phyloP scores from a whole-genome alignment of 2,113 vertebrate genomes.

The Puffinus mauretanicus region DNA sequence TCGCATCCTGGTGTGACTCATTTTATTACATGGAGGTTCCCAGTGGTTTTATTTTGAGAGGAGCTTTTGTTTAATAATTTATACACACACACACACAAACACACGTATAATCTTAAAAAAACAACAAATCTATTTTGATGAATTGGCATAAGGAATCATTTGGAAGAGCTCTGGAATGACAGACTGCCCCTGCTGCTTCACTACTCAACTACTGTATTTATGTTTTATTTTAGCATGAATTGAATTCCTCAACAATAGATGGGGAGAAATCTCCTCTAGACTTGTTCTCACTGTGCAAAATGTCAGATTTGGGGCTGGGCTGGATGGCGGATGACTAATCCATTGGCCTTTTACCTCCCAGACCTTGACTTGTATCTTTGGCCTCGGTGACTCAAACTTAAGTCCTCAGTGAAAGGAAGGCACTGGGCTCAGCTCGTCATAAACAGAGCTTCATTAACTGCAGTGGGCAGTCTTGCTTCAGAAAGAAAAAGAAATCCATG shows the following conservation, averaged over 20 bases:
- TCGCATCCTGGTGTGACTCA: slow-evolving; percentile 82
- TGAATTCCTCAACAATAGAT: slow-evolving; percentile 28
- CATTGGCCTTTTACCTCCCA: slow-evolving; percentile 66
- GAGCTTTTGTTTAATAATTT: slow-evolving; percentile 76
- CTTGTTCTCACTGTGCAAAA: slow-evolving; percentile 63
- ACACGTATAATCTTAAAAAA: slow-evolving; percentile 40
- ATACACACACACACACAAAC: slow-evolving; percentile 53
- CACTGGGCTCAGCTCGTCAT: slow-evolving; percentile 17
- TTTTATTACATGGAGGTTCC: slow-evolving; percentile 86
- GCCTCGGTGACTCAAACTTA: slow-evolving; percentile 71
- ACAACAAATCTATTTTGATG: slow-evolving; percentile 48
- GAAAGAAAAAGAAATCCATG: neutral
- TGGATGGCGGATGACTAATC: slow-evolving; percentile 63
- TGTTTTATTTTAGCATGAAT: neutral
- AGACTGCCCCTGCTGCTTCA: neutral
- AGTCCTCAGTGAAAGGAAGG: neutral
- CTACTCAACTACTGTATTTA: slow-evolving; percentile 6
- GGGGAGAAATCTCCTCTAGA: slow-evolving; percentile 11
- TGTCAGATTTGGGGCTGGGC: slow-evolving; percentile 70
- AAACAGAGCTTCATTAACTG: slow-evolving; percentile 19
- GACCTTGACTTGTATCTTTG: slow-evolving; percentile 67
- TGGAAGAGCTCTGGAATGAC: slow-evolving; percentile 3
- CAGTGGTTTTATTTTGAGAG: slow-evolving; percentile 79
- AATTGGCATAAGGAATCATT: neutral
- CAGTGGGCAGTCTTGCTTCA: neutral